Conservation (phyloP, 2,797 vertebrate genomes). For the Nasua narica region DNA sequence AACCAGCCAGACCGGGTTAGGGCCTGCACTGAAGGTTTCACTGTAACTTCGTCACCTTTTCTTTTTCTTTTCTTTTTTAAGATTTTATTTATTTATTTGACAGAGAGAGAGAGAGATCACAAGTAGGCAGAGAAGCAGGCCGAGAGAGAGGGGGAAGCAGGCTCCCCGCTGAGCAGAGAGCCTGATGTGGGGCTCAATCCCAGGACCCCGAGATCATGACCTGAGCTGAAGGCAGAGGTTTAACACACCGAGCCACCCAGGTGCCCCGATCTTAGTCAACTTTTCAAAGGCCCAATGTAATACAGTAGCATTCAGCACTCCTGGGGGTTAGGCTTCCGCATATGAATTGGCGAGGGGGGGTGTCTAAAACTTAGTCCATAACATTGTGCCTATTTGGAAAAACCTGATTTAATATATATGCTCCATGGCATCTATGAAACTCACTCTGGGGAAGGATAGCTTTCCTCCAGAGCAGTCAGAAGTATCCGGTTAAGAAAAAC, state of each 20-base stretch:
- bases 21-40: background rate
- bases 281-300: background rate
- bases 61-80: too few species aligned
- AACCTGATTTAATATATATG: background rate
- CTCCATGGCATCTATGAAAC: background rate
- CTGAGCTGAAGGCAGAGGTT: too few species aligned
- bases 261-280: background rate
- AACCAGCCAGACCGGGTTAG: background rate
- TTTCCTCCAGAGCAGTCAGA: background rate
- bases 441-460: background rate
- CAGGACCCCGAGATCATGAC: too few species aligned
- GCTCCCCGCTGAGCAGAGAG: too few species aligned
- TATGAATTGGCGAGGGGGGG: background rate
- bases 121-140: too few species aligned
- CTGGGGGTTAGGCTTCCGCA: background rate
- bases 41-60: background rate
- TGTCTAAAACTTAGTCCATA: background rate
- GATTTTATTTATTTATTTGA: too few species aligned
- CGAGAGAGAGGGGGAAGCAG: too few species aligned
- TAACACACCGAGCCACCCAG: too few species aligned
- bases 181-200: too few species aligned
- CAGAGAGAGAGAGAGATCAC: too few species aligned
- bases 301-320: background rate
- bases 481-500: background rate
- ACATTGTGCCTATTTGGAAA: background rate